Percentiles rank a stretch among this genome's conserved stretches.
phyloP scores from a whole-genome alignment of 2,113 vertebrate species.

The Odobenus rosmarus region DNA sequence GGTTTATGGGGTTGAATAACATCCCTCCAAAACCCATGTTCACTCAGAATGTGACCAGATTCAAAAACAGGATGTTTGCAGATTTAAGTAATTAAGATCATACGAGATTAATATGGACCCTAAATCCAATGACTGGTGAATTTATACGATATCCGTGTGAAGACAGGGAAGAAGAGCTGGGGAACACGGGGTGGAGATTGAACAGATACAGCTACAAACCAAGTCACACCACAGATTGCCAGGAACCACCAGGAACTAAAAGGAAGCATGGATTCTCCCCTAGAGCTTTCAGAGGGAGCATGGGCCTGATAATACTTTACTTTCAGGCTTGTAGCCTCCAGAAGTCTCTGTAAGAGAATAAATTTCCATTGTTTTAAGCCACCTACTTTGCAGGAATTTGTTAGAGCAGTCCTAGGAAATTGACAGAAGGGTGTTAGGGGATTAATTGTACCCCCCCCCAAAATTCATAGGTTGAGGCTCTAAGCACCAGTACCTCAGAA shows the following conservation, averaged over 20 bases:
- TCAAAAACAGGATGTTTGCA: not conserved
- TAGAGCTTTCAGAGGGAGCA: not conserved
- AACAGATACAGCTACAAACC: not conserved
- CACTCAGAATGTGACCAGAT: not conserved
- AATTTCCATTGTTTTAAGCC: not conserved
- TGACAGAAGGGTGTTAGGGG: accelerated
- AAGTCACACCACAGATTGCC: accelerated
- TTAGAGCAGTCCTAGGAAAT: not conserved
- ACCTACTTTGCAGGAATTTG: not conserved
- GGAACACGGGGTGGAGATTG: accelerated
- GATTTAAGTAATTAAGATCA: not conserved
- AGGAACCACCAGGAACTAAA: not conserved
- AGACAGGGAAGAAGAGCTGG: not conserved
- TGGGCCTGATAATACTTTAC: not conserved
- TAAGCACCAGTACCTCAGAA: not conserved
- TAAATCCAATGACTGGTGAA: not conserved
- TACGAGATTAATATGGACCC: accelerated
- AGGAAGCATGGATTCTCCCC: not conserved
- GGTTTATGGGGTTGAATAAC: not conserved
- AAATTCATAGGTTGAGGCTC: not conserved
- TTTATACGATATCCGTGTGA: not conserved
- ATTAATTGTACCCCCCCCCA: not conserved
- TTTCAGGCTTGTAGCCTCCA: not conserved
- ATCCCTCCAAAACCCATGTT: not conserved
- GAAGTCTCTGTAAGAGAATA: not conserved